Conservation (phyloP, 2,888 invertebrate species). For the Mechanitis messenoides region DNA sequence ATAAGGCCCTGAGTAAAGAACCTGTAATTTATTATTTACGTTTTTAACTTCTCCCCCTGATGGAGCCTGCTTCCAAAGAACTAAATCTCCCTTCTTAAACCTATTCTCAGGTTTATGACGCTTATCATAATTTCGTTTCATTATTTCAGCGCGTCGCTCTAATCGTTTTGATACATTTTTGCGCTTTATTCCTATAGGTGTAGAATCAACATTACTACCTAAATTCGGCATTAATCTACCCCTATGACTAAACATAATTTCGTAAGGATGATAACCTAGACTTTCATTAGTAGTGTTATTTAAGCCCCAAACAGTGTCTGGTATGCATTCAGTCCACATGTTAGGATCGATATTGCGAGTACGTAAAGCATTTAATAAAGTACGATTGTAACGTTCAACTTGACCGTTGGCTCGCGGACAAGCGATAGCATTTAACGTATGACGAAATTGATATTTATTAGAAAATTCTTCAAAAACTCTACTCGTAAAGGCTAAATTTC, state of each 20-base stretch:
- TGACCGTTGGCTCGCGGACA: conserved; percentile 34
- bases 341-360: conserved; percentile 29
- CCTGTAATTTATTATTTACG: too few relatives aligned
- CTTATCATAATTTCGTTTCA: conserved; percentile 8
- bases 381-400: conserved; percentile 33
- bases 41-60: conserved; percentile 10
- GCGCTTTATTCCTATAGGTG: neutral
- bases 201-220: neutral
- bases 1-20: too few relatives aligned
- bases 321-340: conserved; percentile 31
- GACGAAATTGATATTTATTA: conserved; percentile 29
- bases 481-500: conserved; percentile 30
- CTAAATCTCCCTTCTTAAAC: conserved; percentile 14
- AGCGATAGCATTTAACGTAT: conserved; percentile 29
- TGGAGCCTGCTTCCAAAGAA: conserved; percentile 13
- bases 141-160: neutral
- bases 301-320: conserved; percentile 33
- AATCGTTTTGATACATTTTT: conserved; percentile 1
- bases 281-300: conserved; percentile 31
- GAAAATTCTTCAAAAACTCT: conserved; percentile 31
- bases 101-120: conserved; percentile 6
- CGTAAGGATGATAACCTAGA: conserved; percentile 23
- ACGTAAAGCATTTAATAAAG: conserved; percentile 28
- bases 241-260: conserved; percentile 17
- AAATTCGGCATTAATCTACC: neutral